Evolutionary conservation across 2,797 vertebrate species (phyloP).

Genomic region (Atherinosoma microstoma): DNA sequence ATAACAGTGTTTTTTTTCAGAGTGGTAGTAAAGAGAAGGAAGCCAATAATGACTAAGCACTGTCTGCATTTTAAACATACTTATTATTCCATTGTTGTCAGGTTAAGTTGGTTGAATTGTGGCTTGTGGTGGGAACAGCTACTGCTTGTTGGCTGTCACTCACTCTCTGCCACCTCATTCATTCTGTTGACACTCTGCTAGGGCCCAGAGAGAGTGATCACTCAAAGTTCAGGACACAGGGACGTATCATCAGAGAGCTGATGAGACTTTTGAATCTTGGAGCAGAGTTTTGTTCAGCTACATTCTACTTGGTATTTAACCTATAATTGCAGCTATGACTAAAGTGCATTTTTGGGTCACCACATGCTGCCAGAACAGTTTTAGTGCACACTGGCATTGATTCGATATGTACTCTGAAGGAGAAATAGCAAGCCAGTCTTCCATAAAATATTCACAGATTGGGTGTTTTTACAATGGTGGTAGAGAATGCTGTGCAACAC

Average conservation of each 20-base stretch:
- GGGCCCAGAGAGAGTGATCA: constrained; percentile 64
- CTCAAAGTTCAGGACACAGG: constrained; percentile 68
- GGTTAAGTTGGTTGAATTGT: constrained; percentile 33
- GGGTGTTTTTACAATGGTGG: neutral
- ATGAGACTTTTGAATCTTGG: constrained; percentile 52
- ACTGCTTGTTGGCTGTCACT: constrained; percentile 70
- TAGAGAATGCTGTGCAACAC: neutral
- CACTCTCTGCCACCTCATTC: constrained; percentile 70
- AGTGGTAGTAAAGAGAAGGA: neutral
- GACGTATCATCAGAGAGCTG: constrained; percentile 50
- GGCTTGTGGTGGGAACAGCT: constrained; percentile 30
- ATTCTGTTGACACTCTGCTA: constrained; percentile 65
- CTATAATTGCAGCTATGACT: neutral
- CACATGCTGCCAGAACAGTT: neutral
- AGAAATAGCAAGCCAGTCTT: neutral
- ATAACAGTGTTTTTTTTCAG: neutral
- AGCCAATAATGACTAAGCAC: constrained; percentile 22
- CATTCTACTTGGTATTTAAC: constrained; percentile 9
- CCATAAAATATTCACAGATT: neutral
- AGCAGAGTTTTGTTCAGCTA: constrained; percentile 7
- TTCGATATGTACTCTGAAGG: neutral
- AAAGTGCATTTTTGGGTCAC: neutral
- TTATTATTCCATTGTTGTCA: constrained; percentile 62
- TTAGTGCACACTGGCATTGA: neutral
- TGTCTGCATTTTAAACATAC: constrained; percentile 26